Conservation (phyloP, 2,888 invertebrate species). For the Ormia ochracea region DNA sequence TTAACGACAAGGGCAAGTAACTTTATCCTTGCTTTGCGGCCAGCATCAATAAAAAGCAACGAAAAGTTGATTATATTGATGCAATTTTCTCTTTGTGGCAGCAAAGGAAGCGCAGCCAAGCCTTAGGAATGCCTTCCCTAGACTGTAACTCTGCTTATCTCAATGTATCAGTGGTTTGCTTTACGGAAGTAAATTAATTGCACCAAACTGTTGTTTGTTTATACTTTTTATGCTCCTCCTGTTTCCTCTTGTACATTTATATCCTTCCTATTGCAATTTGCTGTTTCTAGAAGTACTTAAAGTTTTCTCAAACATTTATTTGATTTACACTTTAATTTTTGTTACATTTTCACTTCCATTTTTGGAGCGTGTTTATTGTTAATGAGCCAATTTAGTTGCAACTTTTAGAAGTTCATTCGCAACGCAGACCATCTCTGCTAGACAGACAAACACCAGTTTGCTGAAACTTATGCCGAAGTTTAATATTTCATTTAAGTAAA, state of each 20-base stretch:
- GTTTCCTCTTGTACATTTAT: neutral
- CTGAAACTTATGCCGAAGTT: conserved; percentile 46
- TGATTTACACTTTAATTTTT: conserved; percentile 63
- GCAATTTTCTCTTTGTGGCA: neutral
- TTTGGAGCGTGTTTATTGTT: conserved; percentile 61
- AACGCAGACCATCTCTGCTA: neutral
- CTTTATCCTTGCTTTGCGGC: conserved; percentile 1
- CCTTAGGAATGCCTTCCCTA: neutral
- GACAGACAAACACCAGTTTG: conserved; percentile 8
- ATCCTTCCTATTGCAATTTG: neutral
- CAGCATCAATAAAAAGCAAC: neutral
- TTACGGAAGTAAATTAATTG: conserved; percentile 63
- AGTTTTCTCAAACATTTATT: conserved; percentile 58
- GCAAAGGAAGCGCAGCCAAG: neutral
- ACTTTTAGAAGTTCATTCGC: conserved; percentile 42
- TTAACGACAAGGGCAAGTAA: neutral
- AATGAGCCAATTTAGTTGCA: conserved; percentile 65
- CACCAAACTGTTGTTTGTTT: conserved; percentile 47
- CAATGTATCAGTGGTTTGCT: neutral
- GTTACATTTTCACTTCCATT: neutral
- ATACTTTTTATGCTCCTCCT: neutral
- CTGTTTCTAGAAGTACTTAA: conserved; percentile 27
- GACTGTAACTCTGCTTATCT: neutral
- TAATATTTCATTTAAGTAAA: conserved; percentile 44
- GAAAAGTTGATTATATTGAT: conserved; percentile 37